Conservation (phyloP, 1,140 invertebrate genomes). For the Ceratina calcarata region DNA sequence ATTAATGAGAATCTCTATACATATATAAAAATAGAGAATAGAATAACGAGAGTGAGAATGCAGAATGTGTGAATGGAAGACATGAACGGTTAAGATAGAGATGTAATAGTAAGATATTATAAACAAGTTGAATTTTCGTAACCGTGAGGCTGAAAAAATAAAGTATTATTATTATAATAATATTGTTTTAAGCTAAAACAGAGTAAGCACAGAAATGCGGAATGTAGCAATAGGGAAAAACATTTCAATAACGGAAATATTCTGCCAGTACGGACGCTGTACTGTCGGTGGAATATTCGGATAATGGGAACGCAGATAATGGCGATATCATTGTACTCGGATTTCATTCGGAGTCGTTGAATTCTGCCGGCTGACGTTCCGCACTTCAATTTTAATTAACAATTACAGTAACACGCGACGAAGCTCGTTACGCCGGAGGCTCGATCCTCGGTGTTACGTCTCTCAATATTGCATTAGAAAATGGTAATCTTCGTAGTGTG, state of each 20-base stretch:
- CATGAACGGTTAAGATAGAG: too few relatives aligned
- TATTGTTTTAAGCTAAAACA: slow-evolving; percentile 37
- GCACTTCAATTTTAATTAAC: slow-evolving; percentile 1
- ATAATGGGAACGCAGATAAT: not conserved
- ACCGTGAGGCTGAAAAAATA: too few relatives aligned
- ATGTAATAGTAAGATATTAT: too few relatives aligned
- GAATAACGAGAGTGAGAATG: too few relatives aligned
- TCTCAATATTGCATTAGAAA: not conserved
- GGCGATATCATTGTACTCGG: not conserved
- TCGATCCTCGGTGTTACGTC: too few relatives aligned
- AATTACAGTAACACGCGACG: not conserved
- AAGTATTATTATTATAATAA: too few relatives aligned
- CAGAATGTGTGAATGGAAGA: too few relatives aligned
- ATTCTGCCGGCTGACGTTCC: not conserved
- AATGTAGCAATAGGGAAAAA: not conserved
- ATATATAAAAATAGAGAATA: too few relatives aligned
- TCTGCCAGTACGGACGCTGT: not conserved
- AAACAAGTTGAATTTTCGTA: too few relatives aligned
- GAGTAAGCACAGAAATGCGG: not conserved
- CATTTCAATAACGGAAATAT: slow-evolving; percentile 1
- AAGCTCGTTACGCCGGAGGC: too few relatives aligned
- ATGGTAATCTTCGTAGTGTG: not conserved
- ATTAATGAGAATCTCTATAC: too few relatives aligned
- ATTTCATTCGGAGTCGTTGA: not conserved
- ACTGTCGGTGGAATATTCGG: not conserved